Conservation (phyloP, 2,888 invertebrate species). For the Eilema caniola region DNA sequence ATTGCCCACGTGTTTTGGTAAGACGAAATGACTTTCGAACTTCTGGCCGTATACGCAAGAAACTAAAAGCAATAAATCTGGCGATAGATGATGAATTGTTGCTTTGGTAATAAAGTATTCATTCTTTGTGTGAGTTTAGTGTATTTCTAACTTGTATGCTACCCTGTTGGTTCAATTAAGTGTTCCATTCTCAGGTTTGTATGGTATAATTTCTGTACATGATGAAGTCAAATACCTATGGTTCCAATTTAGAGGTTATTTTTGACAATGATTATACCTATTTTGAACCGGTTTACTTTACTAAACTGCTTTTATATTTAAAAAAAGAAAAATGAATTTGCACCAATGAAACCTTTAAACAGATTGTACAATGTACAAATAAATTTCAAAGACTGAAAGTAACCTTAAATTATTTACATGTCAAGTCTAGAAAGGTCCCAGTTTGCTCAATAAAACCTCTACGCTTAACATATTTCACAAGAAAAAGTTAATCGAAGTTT, state of each 20-base stretch:
- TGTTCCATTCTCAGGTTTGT: no score
- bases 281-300: not conserved
- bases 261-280: no score
- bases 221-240: not conserved
- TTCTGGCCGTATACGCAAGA: not conserved
- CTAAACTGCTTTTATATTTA: not conserved
- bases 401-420: conserved; percentile 10
- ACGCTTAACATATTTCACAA: conserved; percentile 24
- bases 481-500: conserved; percentile 27
- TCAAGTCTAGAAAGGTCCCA: conserved; percentile 9
- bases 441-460: conserved; percentile 15
- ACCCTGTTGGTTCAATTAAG: not conserved
- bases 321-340: not conserved
- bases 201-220: no score
- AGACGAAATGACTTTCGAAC: no score
- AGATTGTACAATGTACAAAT: not conserved
- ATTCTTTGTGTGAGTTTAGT: not conserved
- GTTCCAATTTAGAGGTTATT: not conserved
- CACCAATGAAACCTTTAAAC: not conserved
- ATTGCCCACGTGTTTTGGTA: no score
- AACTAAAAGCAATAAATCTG: not conserved
- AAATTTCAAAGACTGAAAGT: not conserved
- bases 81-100: not conserved
- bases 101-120: no score
- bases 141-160: not conserved